Evolutionary conservation across 2,113 vertebrate genomes (phyloP).

Genomic region (Syngnathus scovelli): DNA sequence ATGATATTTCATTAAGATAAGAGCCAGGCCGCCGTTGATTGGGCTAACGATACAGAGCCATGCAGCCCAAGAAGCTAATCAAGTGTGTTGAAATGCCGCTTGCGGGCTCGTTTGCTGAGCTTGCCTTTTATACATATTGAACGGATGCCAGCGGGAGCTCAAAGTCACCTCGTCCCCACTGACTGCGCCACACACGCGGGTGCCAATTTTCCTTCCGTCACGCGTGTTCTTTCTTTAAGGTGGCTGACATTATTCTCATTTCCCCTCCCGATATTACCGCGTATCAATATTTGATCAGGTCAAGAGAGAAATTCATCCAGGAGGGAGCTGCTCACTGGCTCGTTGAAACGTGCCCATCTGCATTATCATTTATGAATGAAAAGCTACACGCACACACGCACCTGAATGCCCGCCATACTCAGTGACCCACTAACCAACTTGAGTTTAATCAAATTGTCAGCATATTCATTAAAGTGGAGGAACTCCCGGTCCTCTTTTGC

Average conservation of each 20-base stretch:
- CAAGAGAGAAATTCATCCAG: constrained; percentile 65
- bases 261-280: constrained; percentile 48
- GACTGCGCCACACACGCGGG: constrained; percentile 31
- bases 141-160: constrained; percentile 42
- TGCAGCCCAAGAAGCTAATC: constrained; percentile 34
- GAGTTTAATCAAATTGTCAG: constrained; percentile 54
- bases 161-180: constrained; percentile 71
- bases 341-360: constrained; percentile 56
- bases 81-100: constrained; percentile 47
- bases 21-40: constrained; percentile 22
- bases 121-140: constrained; percentile 32
- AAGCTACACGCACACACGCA: constrained; percentile 10
- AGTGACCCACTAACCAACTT: constrained; percentile 64
- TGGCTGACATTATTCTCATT: constrained; percentile 35
- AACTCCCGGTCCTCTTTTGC: constrained; percentile 34
- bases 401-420: constrained; percentile 26
- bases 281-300: constrained; percentile 73
- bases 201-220: constrained; percentile 36
- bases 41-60: constrained; percentile 37
- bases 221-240: constrained; percentile 21
- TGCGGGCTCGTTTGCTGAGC: constrained; percentile 27
- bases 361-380: constrained; percentile 65
- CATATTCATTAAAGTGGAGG: constrained; percentile 56
- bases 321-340: constrained; percentile 55
- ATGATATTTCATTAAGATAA: constrained; percentile 43